These are phyloP conservation scores for Lathamus discolor DNA, from an alignment of 2,113 vertebrate genomes.

Conservation along the genomic window DNA sequence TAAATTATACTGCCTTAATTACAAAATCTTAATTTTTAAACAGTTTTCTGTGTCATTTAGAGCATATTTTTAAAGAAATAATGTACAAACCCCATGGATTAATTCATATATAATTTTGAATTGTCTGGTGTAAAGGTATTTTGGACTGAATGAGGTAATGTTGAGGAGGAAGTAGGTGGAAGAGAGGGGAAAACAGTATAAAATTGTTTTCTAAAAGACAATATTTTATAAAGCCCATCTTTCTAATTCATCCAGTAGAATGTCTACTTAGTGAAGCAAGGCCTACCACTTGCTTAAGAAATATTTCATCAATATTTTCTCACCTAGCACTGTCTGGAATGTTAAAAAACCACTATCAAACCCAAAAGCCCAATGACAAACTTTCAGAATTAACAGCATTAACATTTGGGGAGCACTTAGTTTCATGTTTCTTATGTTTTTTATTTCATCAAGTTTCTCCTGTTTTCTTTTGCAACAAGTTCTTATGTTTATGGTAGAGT, in stretches of 20 bases:
- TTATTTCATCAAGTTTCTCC: neutral
- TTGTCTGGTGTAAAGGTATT: neutral
- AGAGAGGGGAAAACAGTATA: neutral
- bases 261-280: neutral
- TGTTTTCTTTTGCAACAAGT: neutral
- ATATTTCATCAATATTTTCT: neutral
- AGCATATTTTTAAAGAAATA: neutral
- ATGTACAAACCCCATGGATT: neutral
- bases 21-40: neutral
- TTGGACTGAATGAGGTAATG: neutral
- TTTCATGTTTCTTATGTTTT: neutral
- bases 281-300: neutral
- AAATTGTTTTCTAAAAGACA: neutral
- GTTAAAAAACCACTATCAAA: neutral
- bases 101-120: neutral
- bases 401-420: neutral
- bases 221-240: neutral
- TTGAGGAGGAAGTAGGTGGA: neutral
- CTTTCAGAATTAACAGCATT: neutral
- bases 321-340: neutral
- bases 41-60: neutral
- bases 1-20: neutral
- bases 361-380: neutral
- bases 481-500: accelerated
- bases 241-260: neutral